Percentiles rank a stretch among this genome's conserved stretches.
phyloP scores from a whole-genome alignment of 2,113 vertebrate genomes.

The Zosterops hypoxanthus region DNA sequence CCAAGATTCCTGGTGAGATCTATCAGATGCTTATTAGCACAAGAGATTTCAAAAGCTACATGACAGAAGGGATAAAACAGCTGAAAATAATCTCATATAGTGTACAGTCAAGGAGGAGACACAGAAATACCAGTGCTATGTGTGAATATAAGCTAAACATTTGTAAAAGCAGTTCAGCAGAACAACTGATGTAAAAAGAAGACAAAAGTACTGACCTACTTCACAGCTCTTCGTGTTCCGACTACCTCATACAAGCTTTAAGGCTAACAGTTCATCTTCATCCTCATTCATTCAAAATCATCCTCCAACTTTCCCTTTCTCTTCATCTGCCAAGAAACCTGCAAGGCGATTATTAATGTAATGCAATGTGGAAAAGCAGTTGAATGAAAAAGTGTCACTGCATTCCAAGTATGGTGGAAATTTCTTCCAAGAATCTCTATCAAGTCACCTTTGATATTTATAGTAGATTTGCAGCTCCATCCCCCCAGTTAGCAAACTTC shows the following conservation, averaged over 20 bases:
- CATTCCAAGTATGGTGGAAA: conserved; percentile 46
- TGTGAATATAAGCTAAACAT: conserved; percentile 44
- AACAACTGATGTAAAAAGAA: conserved; percentile 41
- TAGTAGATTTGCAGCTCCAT: conserved; percentile 30
- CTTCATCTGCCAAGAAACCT: conserved; percentile 60
- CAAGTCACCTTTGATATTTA: conserved; percentile 58
- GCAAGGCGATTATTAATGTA: conserved; percentile 57
- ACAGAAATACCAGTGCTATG: not conserved
- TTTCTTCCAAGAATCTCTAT: conserved; percentile 53
- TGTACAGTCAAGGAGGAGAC: not conserved
- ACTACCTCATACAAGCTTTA: conserved; percentile 54
- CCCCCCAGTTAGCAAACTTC: conserved; percentile 43
- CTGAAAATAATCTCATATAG: conserved; percentile 20
- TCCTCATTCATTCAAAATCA: conserved; percentile 59
- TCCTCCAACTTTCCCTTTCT: conserved; percentile 45
- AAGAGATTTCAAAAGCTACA: conserved; percentile 37
- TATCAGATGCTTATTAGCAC: conserved; percentile 51
- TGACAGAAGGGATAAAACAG: conserved; percentile 52
- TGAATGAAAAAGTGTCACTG: conserved; percentile 40
- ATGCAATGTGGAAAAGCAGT: conserved; percentile 34
- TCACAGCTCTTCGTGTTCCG: conserved; percentile 21
- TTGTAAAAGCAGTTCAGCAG: conserved; percentile 25
- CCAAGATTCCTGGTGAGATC: conserved; percentile 65
- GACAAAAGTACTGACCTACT: conserved; percentile 56
- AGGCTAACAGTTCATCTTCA: conserved; percentile 52